phyloP scores from a whole-genome alignment of 2,888 invertebrate genomes.

The Fragum sueziense region DNA sequence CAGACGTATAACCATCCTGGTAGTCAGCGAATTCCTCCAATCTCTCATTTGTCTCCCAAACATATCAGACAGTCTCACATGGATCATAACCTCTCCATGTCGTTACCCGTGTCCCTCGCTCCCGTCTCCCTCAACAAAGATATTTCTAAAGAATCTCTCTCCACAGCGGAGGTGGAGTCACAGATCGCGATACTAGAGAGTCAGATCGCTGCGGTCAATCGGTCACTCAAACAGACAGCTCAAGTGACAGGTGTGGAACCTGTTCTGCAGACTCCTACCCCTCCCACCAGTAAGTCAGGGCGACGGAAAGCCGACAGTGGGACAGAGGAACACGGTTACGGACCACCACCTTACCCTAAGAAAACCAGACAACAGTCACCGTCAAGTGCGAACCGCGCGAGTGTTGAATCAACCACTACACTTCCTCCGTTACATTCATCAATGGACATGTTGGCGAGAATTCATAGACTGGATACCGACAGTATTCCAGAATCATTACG shows the following conservation, averaged over 20 bases:
- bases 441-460: slow-evolving; percentile 59
- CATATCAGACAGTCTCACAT: slow-evolving; percentile 61
- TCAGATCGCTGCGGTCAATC: slow-evolving; percentile 59
- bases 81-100: slow-evolving; percentile 56
- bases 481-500: slow-evolving; percentile 59
- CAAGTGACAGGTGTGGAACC: slow-evolving; percentile 39
- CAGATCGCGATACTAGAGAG: slow-evolving; percentile 59
- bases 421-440: slow-evolving; percentile 57
- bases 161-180: slow-evolving; percentile 57
- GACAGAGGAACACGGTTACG: slow-evolving; percentile 42
- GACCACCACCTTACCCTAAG: slow-evolving; percentile 57
- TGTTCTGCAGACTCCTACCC: neutral
- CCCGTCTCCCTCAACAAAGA: slow-evolving; percentile 28
- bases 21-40: slow-evolving; percentile 56
- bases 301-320: slow-evolving; percentile 44
- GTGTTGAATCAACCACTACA: slow-evolving; percentile 28
- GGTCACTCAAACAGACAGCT: slow-evolving; percentile 54
- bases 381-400: slow-evolving; percentile 41
- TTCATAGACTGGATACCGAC: slow-evolving; percentile 57
- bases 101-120: slow-evolving; percentile 55
- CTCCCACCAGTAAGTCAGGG: slow-evolving; percentile 34
- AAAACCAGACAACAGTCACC: slow-evolving; percentile 60
- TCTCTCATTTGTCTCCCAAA: slow-evolving; percentile 60
- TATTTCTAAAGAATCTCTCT: slow-evolving; percentile 55
- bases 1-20: slow-evolving; percentile 37